phyloP scores from a whole-genome alignment of 2,888 invertebrate genomes.

The Psococerastis gibbosa region DNA sequence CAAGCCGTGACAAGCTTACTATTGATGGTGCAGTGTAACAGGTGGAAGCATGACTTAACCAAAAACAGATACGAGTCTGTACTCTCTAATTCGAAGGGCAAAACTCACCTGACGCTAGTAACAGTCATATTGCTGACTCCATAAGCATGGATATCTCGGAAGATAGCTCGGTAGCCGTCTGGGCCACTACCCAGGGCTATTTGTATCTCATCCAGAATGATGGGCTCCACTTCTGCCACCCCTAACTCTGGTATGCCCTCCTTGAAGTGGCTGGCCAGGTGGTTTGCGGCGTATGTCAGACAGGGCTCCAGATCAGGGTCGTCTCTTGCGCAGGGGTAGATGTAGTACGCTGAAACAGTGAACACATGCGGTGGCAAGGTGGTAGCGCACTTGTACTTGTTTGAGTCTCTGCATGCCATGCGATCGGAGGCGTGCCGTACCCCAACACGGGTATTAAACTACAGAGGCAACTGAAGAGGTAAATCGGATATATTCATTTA shows the following conservation, averaged over 20 bases:
- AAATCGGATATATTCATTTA: no score
- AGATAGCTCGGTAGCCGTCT: slow-evolving; percentile 63
- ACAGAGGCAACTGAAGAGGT: no score
- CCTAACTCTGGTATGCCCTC: slow-evolving; percentile 51
- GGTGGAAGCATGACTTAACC: no score
- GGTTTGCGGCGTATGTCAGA: slow-evolving; percentile 52
- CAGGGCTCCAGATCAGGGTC: slow-evolving; percentile 56
- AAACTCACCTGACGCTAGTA: slow-evolving; percentile 49
- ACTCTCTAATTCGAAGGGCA: no score
- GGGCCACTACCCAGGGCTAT: slow-evolving; percentile 62
- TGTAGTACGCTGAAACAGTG: slow-evolving; percentile 37
- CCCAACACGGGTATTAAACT: no score
- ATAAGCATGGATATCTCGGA: slow-evolving; percentile 58
- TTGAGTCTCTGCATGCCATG: no score
- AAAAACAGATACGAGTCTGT: slow-evolving; percentile 7
- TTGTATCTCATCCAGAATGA: slow-evolving; percentile 64
- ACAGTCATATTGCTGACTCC: slow-evolving; percentile 66
- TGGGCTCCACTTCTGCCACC: slow-evolving; percentile 45
- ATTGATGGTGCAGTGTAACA: no score
- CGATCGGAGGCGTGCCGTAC: no score
- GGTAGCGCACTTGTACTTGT: no score
- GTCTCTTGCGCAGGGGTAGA: slow-evolving; percentile 49
- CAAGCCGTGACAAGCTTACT: no score
- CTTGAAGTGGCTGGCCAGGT: slow-evolving; percentile 47
- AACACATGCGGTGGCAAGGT: no score